Base-by-base conservation (phyloP, 2,888 invertebrate genomes). In the Drosophila paracracens region DNA sequence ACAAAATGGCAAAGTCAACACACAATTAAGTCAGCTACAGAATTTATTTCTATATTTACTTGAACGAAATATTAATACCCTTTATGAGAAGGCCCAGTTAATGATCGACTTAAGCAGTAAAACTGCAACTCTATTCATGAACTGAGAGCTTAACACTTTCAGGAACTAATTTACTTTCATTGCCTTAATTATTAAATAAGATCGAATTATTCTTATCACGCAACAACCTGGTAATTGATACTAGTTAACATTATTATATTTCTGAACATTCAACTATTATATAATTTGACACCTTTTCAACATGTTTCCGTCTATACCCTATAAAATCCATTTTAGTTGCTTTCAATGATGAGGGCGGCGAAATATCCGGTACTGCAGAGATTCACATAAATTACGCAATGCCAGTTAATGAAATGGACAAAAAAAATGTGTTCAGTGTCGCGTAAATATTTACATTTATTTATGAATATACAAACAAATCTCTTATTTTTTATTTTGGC, bases 1-100 rank as follows among this genome's bases (percentile, higher is more conserved):
- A 81, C 73, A 65, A 85, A 87, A 87, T 88, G 80, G 83, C 87
- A 88, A 88, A 88, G 76, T 82, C 82, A 81, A 86, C 88, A 89
- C 89, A 86, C 85, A 86, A 86, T 86, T 89, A 86, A 86, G 73
- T 60, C 69, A 54, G 67, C n/a, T 33, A 40, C 40, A 54, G 31
- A 50, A 57, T 58, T 48, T 36, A 50, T 33, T 43, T 40, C 1
- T 4, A 38, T 16, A 31, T 50, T 13, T 6, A 31, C 29, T 10
- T 8, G 1, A 56, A 40, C 60, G 58, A 54, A 54, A 8, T 16
- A 0, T 16, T 0, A 13, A 54, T 68, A 36, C 79, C 6, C 79
- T 73, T 5, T 52, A 13, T 1, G 1, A 0, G 13, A 21, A 2
- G 13, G 4, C 4, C 7, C 4, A 38, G 35, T 13, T 35, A n/a